Evolutionary conservation across 2,113 vertebrate species (phyloP).

Genomic region (Todiramphus saurophagus): DNA sequence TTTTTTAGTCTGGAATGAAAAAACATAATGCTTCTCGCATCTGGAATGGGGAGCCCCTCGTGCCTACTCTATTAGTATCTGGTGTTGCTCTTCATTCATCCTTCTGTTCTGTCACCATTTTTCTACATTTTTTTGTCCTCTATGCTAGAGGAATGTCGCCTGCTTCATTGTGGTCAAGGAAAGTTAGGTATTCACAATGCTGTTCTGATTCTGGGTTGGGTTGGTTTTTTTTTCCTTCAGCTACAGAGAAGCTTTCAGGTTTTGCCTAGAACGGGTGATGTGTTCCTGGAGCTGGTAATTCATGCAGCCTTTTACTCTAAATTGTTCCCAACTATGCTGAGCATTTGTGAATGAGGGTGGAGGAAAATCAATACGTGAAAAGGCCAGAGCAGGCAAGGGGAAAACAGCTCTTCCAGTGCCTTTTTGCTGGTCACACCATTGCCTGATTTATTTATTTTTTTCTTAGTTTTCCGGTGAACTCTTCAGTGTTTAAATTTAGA

Average conservation of each 20-base stretch:
- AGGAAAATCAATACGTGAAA: slow-evolving; percentile 38
- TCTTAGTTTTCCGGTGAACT: slow-evolving; percentile 1
- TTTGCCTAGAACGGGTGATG: not conserved
- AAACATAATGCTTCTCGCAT: not conserved
- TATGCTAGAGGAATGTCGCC: not conserved
- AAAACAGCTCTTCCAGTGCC: not conserved
- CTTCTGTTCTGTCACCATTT: not conserved
- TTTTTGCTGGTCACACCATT: not conserved
- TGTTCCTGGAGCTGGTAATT: slow-evolving; percentile 28
- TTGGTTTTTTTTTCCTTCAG: not conserved
- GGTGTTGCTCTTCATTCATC: not conserved
- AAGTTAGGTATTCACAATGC: slow-evolving; percentile 11
- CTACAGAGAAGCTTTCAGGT: slow-evolving; percentile 22
- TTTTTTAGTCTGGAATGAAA: not conserved
- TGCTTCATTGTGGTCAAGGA: slow-evolving; percentile 26
- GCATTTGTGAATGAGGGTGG: slow-evolving; percentile 16
- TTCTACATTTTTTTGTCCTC: not conserved
- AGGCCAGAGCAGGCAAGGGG: not conserved
- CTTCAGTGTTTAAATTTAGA: slow-evolving; percentile 41
- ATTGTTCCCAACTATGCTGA: slow-evolving; percentile 27
- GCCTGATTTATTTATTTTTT: slow-evolving; percentile 14
- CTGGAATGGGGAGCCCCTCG: not conserved
- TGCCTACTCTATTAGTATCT: not conserved
- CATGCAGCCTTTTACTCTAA: slow-evolving; percentile 14
- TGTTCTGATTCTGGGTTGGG: not conserved